phyloP scores from a whole-genome alignment of 2,797 vertebrate species.

The Gymnoscopelus braueri region DNA sequence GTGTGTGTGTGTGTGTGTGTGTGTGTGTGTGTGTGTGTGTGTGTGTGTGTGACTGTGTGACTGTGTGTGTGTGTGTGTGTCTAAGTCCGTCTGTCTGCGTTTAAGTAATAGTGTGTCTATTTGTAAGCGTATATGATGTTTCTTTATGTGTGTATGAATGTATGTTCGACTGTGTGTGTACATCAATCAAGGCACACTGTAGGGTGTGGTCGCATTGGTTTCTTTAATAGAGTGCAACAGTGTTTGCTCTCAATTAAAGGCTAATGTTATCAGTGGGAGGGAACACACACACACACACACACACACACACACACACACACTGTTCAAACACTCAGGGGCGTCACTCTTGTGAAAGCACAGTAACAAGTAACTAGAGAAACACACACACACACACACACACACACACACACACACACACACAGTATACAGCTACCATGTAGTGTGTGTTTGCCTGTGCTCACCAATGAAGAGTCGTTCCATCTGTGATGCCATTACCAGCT shows the following conservation, averaged over 20 bases:
- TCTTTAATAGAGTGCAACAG: background rate
- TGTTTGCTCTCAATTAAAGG: constrained; percentile 18
- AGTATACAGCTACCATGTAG: background rate
- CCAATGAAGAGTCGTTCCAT: background rate
- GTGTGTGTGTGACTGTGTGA: constrained; percentile 40
- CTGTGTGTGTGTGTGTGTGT: constrained; percentile 43
- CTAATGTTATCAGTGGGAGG: constrained; percentile 11
- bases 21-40: constrained; percentile 7
- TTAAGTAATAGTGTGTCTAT: background rate
- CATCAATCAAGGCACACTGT: constrained; percentile 18
- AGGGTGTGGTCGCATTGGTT: constrained; percentile 11
- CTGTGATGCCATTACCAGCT: constrained; percentile 7
- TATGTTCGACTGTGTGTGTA: background rate
- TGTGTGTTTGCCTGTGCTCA: background rate
- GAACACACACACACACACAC: background rate
- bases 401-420: background rate
- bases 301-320: background rate
- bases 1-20: background rate
- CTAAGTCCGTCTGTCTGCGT: constrained; percentile 1
- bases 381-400: background rate
- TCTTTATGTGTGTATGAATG: constrained; percentile 2
- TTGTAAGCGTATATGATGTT: background rate
- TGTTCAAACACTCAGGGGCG: background rate
- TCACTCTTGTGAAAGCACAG: background rate
- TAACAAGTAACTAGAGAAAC: background rate